Conservation (phyloP, 2,888 invertebrate species). For the Erynnis tages region DNA sequence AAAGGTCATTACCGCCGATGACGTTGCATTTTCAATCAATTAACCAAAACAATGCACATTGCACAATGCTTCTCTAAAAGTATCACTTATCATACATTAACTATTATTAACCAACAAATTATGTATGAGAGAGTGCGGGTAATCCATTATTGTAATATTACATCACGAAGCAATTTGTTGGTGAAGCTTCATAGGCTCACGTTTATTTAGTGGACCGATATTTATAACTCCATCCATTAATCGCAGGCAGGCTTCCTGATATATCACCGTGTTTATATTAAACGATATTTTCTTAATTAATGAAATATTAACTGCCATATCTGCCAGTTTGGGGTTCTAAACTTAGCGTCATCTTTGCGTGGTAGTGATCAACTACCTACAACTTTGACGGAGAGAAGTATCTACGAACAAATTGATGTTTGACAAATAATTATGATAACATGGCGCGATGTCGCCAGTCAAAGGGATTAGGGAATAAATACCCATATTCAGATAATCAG, state of each 20-base stretch:
- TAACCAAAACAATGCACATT: background rate
- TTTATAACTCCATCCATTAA: conserved; percentile 1
- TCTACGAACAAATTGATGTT: no score
- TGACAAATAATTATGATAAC: no score
- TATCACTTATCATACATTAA: conserved; percentile 4
- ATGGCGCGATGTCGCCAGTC: no score
- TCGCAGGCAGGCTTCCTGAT: background rate
- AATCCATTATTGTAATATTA: conserved; percentile 5
- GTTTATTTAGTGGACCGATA: conserved; percentile 6
- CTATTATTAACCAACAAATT: conserved; percentile 11
- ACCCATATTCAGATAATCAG: no score
- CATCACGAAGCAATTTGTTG: background rate
- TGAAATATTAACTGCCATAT: no score
- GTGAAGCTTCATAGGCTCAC: background rate
- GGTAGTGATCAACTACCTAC: no score
- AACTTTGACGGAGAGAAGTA: no score
- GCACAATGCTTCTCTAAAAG: background rate
- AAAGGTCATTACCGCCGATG: background rate
- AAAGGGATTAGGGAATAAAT: no score
- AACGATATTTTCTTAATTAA: no score
- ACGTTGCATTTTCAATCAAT: background rate
- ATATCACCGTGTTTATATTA: background rate
- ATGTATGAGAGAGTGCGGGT: background rate
- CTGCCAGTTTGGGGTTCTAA: no score
- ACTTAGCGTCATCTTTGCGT: no score